Base-by-base conservation (phyloP, 2,888 invertebrate species). In the Mylabris sibirica region DNA sequence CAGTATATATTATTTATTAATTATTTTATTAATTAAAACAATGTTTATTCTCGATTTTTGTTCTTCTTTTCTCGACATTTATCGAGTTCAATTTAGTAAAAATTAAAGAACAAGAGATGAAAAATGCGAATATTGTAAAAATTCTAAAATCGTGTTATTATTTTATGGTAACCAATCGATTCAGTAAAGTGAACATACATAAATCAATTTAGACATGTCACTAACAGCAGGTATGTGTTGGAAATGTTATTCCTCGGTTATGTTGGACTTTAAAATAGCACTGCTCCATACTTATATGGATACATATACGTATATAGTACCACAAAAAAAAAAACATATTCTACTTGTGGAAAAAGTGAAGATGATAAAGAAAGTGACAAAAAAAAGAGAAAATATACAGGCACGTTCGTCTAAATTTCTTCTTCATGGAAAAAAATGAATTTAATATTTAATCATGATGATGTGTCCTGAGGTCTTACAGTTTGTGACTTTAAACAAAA, bases 171-270 rank as follows among this genome's bases (percentile, higher is more conserved):
- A 17, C 61, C 59, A 64, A 67, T 67, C 64, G 63, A 64, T 67
- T 61, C 59, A 8, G 61, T 61, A 44, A 60, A 64, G 67, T 67
- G 63, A 67, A 67, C 63, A 64, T 64, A 53, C 63, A 67, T 67
- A 67, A 67, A 67, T 64, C 67, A 67, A 67, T 67, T 67, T 64
- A 24, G 26, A 64, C 64, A 60, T 41, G 67, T 67, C 67, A 67
- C 49, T 34, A 44, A 67, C 67, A 67, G 64, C 24, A 57, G 57
- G 57, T 57, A 57, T 57, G 57, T 14, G 57, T 57, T 57, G 57
- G 57, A 57, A 57, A 57, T 24, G 57, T 57, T 57, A 57, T 57
- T 57, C 57, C 24, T 57, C 57, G 57, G 8, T 57, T 20, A 57
- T 57, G 24, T 57, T 24, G 24, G 14, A 57, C 24, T 24, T 57